Evolutionary conservation across 1,140 invertebrate genomes (phyloP).

Genomic region (Anoplophora glabripennis): DNA sequence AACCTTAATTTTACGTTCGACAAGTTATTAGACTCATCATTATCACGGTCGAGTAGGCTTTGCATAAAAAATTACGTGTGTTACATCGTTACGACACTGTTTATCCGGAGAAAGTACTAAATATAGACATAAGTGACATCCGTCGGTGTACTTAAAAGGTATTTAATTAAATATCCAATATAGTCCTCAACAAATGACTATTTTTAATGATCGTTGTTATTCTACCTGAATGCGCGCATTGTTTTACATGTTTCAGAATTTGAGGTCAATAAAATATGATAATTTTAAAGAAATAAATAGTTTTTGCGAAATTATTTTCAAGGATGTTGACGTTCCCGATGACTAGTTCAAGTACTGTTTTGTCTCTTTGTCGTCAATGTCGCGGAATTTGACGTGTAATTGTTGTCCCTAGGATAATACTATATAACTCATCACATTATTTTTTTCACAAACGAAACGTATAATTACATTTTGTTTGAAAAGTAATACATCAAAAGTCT

Average conservation of each 20-base stretch:
- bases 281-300: neutral
- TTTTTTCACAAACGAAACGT: too few relatives aligned
- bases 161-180: neutral
- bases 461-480: too few relatives aligned
- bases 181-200: slow-evolving; percentile 6
- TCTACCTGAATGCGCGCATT: slow-evolving; percentile 8
- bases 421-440: too few relatives aligned
- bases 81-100: neutral
- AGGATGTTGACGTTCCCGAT: too few relatives aligned
- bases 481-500: too few relatives aligned
- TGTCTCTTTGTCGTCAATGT: too few relatives aligned
- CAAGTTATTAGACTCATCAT: neutral
- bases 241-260: neutral
- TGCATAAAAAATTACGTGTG: neutral
- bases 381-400: too few relatives aligned
- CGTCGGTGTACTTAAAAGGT: neutral
- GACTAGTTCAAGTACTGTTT: too few relatives aligned
- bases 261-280: slow-evolving; percentile 5
- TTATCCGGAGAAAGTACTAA: slow-evolving; percentile 7
- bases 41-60: neutral
- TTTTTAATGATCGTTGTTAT: slow-evolving; percentile 16
- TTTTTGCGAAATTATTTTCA: neutral
- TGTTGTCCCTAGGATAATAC: too few relatives aligned
- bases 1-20: too few relatives aligned
- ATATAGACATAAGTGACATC: slow-evolving; percentile 4